A percentile compares a stretch with the other conserved stretches of the same genome.
Conservation (phyloP, 2,113 vertebrate species). For the Podilymbus podiceps region DNA sequence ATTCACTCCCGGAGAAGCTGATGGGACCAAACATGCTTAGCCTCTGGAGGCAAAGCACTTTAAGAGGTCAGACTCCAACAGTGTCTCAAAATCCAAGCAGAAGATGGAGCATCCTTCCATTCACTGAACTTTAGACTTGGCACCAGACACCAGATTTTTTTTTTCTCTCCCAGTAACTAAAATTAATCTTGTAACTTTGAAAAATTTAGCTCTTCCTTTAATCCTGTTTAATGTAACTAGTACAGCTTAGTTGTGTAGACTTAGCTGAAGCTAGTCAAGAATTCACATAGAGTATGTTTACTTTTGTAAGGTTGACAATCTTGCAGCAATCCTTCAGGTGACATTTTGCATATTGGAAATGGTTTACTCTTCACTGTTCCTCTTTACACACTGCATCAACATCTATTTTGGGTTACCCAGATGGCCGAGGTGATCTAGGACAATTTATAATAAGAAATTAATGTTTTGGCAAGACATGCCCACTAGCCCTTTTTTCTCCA, state of each 20-base stretch:
- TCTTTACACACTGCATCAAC: not conserved
- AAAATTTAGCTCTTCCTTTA: not conserved
- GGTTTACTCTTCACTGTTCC: not conserved
- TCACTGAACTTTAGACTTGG: not conserved
- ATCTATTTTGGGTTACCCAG: not conserved
- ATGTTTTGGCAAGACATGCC: not conserved
- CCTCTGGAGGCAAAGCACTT: not conserved
- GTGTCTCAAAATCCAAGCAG: not conserved
- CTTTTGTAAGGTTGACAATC: not conserved
- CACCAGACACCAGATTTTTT: too few species aligned
- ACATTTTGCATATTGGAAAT: not conserved
- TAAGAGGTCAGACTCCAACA: not conserved
- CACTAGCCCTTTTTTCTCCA: not conserved
- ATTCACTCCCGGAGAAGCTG: not conserved
- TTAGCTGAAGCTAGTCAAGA: not conserved
- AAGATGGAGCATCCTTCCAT: not conserved
- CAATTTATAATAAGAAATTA: not conserved
- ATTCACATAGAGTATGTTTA: not conserved
- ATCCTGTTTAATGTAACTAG: not conserved
- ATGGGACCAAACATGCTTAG: not conserved
- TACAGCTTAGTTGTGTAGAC: accelerated
- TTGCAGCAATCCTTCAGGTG: not conserved
- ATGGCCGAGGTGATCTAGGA: constrained; percentile 23
- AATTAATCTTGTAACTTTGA: not conserved
- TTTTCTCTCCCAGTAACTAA: not conserved